These are phyloP conservation scores for Drosophila ezoana DNA, from an alignment of 2,888 invertebrate species.

Conservation along the genomic window DNA sequence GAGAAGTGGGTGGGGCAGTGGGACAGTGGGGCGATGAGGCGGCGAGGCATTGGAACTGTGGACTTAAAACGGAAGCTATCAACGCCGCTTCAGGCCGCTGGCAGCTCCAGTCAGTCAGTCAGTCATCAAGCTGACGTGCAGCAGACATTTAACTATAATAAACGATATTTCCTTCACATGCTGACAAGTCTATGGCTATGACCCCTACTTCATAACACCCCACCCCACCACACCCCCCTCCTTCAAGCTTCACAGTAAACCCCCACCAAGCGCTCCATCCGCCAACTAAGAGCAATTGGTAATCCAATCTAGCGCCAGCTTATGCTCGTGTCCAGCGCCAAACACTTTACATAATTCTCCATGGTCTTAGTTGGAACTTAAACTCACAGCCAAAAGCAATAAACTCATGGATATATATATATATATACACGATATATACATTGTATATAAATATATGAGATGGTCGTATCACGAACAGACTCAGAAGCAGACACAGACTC, in stretches of 20 bases:
- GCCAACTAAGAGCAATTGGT: background rate
- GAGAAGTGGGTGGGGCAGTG: background rate
- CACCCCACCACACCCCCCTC: too few species aligned
- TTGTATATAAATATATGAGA: background rate
- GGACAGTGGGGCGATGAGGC: background rate
- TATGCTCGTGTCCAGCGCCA: slow-evolving; percentile 31
- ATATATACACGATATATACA: background rate
- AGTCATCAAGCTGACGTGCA: slow-evolving; percentile 62
- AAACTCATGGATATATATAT: slow-evolving; percentile 31
- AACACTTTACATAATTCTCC: slow-evolving; percentile 54
- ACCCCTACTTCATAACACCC: background rate
- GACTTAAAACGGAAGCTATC: slow-evolving; percentile 49
- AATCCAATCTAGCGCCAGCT: slow-evolving; percentile 23
- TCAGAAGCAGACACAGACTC: slow-evolving; percentile 1
- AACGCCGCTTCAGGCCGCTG: slow-evolving; percentile 46
- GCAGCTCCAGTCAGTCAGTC: slow-evolving; percentile 27
- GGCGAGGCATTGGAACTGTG: background rate
- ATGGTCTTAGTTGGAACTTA: slow-evolving; percentile 32
- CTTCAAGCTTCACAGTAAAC: background rate
- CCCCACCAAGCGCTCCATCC: background rate
- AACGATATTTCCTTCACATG: slow-evolving; percentile 68
- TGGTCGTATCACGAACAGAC: background rate
- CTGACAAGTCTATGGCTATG: slow-evolving; percentile 37
- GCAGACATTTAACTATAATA: slow-evolving; percentile 75
- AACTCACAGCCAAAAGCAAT: slow-evolving; percentile 37